Evolutionary conservation across 1,140 invertebrate species (phyloP).

Genomic region (Lasaia peninsularis): DNA sequence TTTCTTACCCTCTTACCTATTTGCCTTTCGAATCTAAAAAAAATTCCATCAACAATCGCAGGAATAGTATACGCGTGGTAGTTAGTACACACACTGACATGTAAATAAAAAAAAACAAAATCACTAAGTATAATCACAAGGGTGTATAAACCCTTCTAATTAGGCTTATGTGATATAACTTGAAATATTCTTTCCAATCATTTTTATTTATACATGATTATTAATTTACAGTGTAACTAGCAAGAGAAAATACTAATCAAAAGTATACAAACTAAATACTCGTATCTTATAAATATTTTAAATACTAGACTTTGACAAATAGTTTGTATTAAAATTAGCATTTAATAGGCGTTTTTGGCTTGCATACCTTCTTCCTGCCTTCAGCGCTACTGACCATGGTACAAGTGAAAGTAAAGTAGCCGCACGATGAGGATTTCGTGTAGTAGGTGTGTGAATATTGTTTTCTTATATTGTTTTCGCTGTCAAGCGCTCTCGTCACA

Average conservation of each 20-base stretch:
- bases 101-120: too few species aligned
- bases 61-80: too few species aligned
- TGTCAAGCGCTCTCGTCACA: constrained; percentile 82
- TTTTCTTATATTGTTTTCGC: constrained; percentile 79
- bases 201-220: too few species aligned
- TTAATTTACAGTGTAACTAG: not conserved
- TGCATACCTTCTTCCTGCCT: constrained; percentile 87
- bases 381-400: constrained; percentile 86
- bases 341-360: constrained; percentile 80
- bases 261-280: not conserved
- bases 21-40: too few species aligned
- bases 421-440: constrained; percentile 90
- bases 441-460: constrained; percentile 87
- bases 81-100: too few species aligned
- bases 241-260: not conserved
- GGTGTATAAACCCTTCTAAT: too few species aligned
- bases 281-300: constrained; percentile 16
- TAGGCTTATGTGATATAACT: too few species aligned
- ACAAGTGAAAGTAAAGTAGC: constrained; percentile 90
- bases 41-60: too few species aligned
- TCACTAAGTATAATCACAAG: too few species aligned
- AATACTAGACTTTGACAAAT: constrained; percentile 18
- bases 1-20: too few species aligned
- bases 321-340: constrained; percentile 43
- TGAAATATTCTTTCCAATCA: too few species aligned